Conservation (phyloP, 1,140 invertebrate genomes). For the Papilio machaon region DNA sequence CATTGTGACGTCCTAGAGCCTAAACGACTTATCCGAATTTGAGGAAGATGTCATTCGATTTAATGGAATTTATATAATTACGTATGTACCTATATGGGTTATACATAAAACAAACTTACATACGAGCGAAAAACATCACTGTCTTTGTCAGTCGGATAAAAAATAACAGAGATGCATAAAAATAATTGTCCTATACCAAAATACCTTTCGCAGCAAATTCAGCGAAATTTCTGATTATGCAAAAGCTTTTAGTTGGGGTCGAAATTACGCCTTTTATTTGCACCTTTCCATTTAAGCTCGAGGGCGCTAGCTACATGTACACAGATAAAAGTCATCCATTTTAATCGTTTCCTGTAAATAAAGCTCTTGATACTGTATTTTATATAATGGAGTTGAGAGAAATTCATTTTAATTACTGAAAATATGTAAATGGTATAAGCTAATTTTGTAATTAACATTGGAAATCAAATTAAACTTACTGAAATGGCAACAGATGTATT, state of each 20-base stretch:
- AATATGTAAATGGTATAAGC: no score
- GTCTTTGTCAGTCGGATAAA: neutral
- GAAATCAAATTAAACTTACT: neutral
- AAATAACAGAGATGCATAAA: neutral
- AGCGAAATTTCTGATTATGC: slow-evolving; percentile 27
- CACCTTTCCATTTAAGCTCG: slow-evolving; percentile 17
- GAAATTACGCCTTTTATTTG: slow-evolving; percentile 30
- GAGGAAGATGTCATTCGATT: no score
- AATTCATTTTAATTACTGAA: no score
- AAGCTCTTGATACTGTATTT: neutral
- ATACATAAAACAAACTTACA: no score
- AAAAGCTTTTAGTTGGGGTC: slow-evolving; percentile 27
- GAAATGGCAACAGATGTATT: neutral
- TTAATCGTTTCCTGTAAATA: slow-evolving; percentile 21
- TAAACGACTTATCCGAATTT: no score
- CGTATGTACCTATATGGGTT: no score
- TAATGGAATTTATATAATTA: no score
- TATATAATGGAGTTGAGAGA: no score
- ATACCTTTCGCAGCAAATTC: neutral
- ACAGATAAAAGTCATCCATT: slow-evolving; percentile 23
- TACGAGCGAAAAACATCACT: no score
- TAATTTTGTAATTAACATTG: no score
- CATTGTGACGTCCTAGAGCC: no score
- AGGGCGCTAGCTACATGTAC: neutral
- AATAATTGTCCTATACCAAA: slow-evolving; percentile 1